Evolutionary conservation across 2,113 vertebrate species (phyloP), one percentile per base, ranked within the genome.

Genomic region (Bombycilla garrulus): DNA sequence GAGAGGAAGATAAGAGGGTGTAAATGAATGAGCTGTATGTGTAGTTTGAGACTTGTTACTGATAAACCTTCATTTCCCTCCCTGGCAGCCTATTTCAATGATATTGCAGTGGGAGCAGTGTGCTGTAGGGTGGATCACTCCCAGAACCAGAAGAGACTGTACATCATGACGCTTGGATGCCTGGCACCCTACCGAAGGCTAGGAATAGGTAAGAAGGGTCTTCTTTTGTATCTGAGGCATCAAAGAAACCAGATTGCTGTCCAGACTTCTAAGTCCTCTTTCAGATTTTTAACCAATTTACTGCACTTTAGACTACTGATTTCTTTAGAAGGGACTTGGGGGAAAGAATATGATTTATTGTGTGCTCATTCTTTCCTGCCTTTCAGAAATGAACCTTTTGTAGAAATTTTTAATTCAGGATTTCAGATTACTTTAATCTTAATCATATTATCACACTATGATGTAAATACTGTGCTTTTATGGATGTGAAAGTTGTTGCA

Each of bases 91-190:
- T 99, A 99, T 98, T 99, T 99, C 98, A 99, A 99, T 97, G 99
- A 99, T 97, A 99, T 99, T 91, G 99, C 99, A 85, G 99, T 99
- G 92, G 99, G 99, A 77, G 99, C 99, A 25, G 99, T 99, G 74
- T 99, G 99, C 98, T 99, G 99, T 98, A 98, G 99, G 97, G 99
- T 99, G 97, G 99, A 99, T 97, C 99, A 99, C 97, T 99, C 99
- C 92, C 99, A 99, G 98, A 99, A 99, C 97, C 99, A 99, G 97
- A 99, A 99, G 98, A 98, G 99, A 96, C 98, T 99, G 94, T 99
- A 99, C 98, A 99, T 99, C 98, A 99, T 99, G 99, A 99, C 99
- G 35, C 98, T 99, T 7, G 99, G 99, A 96, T 99, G 99, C 98
- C 98, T 99, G 98, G 99, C 99, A 88, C 99, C 99, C 67, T 99